phyloP scores from a whole-genome alignment of 2,888 invertebrate species.

The Zaprionus bogoriensis region DNA sequence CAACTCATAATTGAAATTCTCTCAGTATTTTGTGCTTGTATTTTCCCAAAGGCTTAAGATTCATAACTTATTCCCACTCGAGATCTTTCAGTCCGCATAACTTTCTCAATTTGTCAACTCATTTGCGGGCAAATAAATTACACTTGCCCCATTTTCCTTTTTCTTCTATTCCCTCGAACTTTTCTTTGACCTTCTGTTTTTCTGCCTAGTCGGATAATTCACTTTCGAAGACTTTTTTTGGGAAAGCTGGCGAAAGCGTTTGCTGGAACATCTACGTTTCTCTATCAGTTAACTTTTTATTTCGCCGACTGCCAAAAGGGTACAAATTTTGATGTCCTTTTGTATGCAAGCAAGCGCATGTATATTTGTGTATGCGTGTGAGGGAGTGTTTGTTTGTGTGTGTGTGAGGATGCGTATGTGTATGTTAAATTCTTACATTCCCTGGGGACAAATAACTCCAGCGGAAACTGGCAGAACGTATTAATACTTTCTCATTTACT shows the following conservation, averaged over 20 bases:
- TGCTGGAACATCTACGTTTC: conserved; percentile 40
- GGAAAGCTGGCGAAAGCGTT: conserved; percentile 27
- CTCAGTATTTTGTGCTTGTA: too few relatives aligned
- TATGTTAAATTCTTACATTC: conserved; percentile 47
- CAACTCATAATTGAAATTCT: too few relatives aligned
- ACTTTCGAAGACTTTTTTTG: neutral
- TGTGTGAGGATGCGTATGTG: conserved; percentile 10
- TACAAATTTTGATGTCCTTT: conserved; percentile 57
- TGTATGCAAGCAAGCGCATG: conserved; percentile 22
- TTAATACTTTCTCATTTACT: conserved; percentile 74
- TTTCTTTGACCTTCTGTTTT: neutral
- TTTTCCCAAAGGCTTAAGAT: too few relatives aligned
- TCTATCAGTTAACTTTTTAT: conserved; percentile 54
- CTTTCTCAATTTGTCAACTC: neutral
- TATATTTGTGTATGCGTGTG: conserved; percentile 9
- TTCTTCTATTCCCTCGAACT: neutral
- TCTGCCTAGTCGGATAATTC: neutral
- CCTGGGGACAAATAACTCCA: conserved; percentile 66
- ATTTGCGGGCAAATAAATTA: conserved; percentile 1
- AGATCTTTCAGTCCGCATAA: neutral
- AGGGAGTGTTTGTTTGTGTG: neutral
- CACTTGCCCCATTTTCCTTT: neutral
- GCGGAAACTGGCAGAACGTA: conserved; percentile 48
- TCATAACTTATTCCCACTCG: neutral
- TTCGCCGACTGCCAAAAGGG: conserved; percentile 53